A percentile compares a stretch with the other conserved stretches of the same genome.
These are phyloP conservation scores for Cladorhizidae sp. DNA, from an alignment of 37 sponge, comb jelly and placozoan species.

Conservation along the genomic window DNA sequence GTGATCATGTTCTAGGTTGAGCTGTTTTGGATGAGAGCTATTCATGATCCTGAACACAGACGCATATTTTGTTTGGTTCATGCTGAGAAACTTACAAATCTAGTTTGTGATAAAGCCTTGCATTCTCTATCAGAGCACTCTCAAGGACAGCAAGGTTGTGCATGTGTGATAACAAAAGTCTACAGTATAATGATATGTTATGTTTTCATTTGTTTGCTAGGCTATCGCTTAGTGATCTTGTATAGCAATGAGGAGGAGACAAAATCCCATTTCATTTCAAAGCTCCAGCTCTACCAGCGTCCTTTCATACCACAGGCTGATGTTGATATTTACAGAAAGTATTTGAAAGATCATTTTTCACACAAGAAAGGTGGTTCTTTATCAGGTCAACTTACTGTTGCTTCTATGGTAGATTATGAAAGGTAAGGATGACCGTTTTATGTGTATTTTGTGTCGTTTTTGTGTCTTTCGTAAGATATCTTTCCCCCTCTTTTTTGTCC, in stretches of 20 bases:
- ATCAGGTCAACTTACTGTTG: background rate
- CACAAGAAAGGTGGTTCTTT: too few species aligned
- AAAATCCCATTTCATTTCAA: constrained; percentile 55
- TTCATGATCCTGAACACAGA: constrained; percentile 52
- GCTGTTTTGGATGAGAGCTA: constrained; percentile 74
- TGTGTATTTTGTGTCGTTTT: background rate
- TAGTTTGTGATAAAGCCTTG: constrained; percentile 55
- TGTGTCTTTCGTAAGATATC: background rate
- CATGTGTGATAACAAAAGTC: too few species aligned
- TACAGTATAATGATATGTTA: background rate
- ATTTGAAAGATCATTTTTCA: constrained; percentile 8
- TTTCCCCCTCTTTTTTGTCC: too few species aligned
- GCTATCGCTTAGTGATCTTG: constrained; percentile 61
- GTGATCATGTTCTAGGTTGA: constrained; percentile 23
- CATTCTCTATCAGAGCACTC: constrained; percentile 29
- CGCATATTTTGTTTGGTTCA: constrained; percentile 70
- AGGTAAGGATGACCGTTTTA: constrained; percentile 8
- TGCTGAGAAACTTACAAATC: constrained; percentile 74
- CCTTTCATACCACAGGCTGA: background rate
- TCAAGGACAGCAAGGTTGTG: constrained; percentile 35
- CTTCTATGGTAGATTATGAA: constrained; percentile 34
- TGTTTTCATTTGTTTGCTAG: constrained; percentile 5
- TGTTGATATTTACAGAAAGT: background rate
- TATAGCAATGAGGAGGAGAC: constrained; percentile 72
- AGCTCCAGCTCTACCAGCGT: constrained; percentile 26